These are phyloP conservation scores for Ctenoplectra terminalis DNA, from an alignment of 1,140 invertebrate species.

Conservation along the genomic window DNA sequence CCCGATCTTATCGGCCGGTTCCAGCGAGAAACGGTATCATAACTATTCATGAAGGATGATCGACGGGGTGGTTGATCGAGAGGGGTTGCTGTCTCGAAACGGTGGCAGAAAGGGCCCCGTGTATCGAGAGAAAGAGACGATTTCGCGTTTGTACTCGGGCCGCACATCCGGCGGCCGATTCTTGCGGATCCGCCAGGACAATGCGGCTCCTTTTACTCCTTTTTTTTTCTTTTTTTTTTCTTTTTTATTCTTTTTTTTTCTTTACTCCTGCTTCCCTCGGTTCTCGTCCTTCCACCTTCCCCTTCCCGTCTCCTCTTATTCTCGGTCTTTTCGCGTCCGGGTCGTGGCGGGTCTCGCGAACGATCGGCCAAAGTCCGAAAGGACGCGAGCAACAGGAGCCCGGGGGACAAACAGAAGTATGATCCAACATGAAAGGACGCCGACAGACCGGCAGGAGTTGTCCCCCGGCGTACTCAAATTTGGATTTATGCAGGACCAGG, in stretches of 20 bases:
- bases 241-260: conserved; percentile 44
- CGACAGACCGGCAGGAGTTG: conserved; percentile 32
- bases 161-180: conserved; percentile 61
- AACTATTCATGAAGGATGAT: conserved; percentile 62
- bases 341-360: conserved; percentile 31
- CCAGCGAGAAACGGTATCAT: conserved; percentile 49
- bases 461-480: conserved; percentile 65
- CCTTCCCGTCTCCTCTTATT: neutral
- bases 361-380: conserved; percentile 58
- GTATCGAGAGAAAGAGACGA: conserved; percentile 9
- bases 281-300: neutral
- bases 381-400: conserved; percentile 54
- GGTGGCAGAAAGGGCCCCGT: neutral
- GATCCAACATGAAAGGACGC: conserved; percentile 75
- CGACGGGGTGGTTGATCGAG: conserved; percentile 37
- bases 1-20: conserved; percentile 17
- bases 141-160: conserved; percentile 58
- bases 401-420: conserved; percentile 70
- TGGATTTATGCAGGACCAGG: conserved; percentile 70
- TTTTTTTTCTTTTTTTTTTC: conserved; percentile 1
- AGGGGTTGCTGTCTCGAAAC: conserved; percentile 23
- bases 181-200: conserved; percentile 68
- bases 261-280: conserved; percentile 2
- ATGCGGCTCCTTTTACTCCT: conserved; percentile 65
- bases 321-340: conserved; percentile 35